phyloP scores from a whole-genome alignment of 2,113 vertebrate genomes.

The Cyanocitta stelleri region DNA sequence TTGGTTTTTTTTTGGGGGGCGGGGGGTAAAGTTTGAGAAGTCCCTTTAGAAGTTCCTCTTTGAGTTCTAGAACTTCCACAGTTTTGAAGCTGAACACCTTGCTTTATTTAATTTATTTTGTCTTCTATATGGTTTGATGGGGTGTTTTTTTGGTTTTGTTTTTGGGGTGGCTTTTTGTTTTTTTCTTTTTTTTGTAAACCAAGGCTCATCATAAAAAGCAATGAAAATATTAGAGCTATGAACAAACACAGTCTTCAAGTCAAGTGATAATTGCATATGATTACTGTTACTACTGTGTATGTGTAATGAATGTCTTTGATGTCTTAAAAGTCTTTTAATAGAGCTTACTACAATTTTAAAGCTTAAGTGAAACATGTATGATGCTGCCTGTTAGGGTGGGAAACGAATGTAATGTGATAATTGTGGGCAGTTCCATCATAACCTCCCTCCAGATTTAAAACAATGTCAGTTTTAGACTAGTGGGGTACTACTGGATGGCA shows the following conservation, averaged over 20 bases:
- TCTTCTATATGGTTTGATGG: background rate
- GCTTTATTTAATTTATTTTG: background rate
- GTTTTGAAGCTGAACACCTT: background rate
- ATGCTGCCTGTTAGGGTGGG: background rate
- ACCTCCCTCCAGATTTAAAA: background rate
- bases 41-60: background rate
- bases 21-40: background rate
- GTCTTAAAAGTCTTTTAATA: background rate
- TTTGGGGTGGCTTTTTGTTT: background rate
- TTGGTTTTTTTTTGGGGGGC: background rate
- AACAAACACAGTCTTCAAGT: background rate
- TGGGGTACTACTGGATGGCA: background rate
- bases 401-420: background rate
- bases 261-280: background rate
- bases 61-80: background rate
- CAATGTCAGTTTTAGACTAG: background rate
- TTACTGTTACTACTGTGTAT: background rate
- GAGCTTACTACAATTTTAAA: background rate
- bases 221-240: background rate
- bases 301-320: background rate
- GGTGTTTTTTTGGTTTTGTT: background rate
- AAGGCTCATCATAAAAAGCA: background rate
- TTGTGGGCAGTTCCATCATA: background rate
- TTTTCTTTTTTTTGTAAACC: background rate
- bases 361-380: background rate